phyloP scores from a whole-genome alignment of 2,797 vertebrate species.

The Bucorvus abyssinicus region DNA sequence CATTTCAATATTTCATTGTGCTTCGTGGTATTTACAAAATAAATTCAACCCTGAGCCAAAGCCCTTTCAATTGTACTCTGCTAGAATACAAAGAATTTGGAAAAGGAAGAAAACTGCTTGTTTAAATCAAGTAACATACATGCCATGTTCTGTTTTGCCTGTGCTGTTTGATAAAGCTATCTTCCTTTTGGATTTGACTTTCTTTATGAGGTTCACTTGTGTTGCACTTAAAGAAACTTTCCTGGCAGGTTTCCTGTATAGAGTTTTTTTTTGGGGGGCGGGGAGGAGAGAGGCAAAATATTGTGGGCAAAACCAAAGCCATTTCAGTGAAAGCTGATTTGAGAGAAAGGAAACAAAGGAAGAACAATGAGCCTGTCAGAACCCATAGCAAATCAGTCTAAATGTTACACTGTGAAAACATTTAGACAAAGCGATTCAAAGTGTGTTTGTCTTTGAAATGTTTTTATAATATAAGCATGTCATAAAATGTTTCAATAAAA shows the following conservation, averaged over 20 bases:
- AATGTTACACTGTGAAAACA: not conserved
- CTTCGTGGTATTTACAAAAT: not conserved
- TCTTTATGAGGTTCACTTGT: not conserved
- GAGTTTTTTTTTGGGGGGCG: not conserved
- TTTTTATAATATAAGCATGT: not conserved
- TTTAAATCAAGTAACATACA: not conserved
- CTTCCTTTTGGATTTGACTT: too few relatives aligned
- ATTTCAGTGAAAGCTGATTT: not conserved
- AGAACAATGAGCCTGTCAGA: not conserved
- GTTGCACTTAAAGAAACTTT: not conserved
- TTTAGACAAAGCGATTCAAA: not conserved
- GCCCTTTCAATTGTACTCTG: not conserved
- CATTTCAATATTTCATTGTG: not conserved
- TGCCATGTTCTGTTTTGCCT: not conserved
- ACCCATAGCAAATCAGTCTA: not conserved
- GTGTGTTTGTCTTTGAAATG: not conserved
- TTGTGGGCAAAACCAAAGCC: not conserved
- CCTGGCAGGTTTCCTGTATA: not conserved
- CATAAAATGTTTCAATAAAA: not conserved
- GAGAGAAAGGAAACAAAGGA: not conserved
- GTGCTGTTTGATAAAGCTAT: not conserved
- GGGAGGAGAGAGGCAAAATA: not conserved
- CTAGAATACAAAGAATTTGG: not conserved
- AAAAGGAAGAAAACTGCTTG: not conserved
- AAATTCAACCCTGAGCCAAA: not conserved